Evolutionary conservation across 2,113 vertebrate genomes (phyloP), one percentile per base, ranked within the genome.

Genomic region (Percopsis transmontana): DNA sequence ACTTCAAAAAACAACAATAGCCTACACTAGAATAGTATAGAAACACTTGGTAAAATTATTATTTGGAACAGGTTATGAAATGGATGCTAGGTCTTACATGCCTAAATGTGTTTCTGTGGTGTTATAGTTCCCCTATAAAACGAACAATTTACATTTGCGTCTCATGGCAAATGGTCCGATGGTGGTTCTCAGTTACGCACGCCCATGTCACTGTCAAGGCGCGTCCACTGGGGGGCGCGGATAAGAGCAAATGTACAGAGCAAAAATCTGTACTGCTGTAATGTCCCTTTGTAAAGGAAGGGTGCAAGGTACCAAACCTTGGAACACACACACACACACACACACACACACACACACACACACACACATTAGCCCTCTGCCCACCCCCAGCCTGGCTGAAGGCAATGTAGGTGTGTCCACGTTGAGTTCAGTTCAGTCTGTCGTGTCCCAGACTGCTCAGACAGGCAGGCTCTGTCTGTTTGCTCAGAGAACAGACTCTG

Each of bases 141-240:
- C 27, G 8, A 33, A 33, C 5, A 6, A 33, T 33, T 33, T 15
- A 12, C 42, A 45, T 45, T 16, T 45, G 42, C 15, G 11, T 33
- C 8, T 33, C 42, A 13, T 45, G 12, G 15, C 19, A 9, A 20
- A 51, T 51, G 18, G 5, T 18, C 2, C 8, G 50, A 11, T 21
- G 10, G 1, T 6, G 9, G 9, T 2, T 6, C 20, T 10, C 21
- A 0, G 20, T 16, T 5, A 20, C 44, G 44, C n/a, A 23, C 16
- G 51, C 5, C 12, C 1, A n/a, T 18, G 21, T 44, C 44, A 61
- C 11, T 23, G 23, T n/a, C 53, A 1, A 19, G 24, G 13, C 5
- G 45, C 10, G 7, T 58, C 82, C 82, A 65, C 79, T 66, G 23
- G 82, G 55, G 72, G 7, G 72, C 65, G 75, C 69, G 65, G 24